Base-by-base conservation (phyloP, 2,888 invertebrate species). In the Drosophila fulvimacula region DNA sequence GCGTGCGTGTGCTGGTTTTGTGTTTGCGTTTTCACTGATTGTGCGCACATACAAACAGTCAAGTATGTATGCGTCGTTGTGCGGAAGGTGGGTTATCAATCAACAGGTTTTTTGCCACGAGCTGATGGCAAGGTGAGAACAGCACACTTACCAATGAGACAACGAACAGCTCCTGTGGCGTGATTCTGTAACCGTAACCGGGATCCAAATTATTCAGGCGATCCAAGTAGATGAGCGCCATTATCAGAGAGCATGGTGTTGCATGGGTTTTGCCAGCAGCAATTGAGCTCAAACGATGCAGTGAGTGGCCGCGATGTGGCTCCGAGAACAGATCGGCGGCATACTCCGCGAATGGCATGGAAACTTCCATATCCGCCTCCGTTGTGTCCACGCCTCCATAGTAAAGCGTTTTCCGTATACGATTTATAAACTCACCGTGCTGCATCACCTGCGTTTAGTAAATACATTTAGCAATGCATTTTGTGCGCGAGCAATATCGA, bases 171-270 rank as follows among this genome's bases (percentile, higher is more conserved):
- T 99, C 98, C 34, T 97, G 96, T 32, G 99, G 98, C 34, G 96
- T 95, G 55, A 97, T 95, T 86, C 94, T 93, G 81, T 95, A 94
- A 71, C 98, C 94, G 93, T 98, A 98, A 79, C 96, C 95, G 0
- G 97, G 96, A 93, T 97, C 96, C 84, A 94, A 94, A 70, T 94
- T 94, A 91, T 96, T 96, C 60, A 99, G 94, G 76, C 98, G 95
- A 93, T 99, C 98, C 84, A 99, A 94, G 93, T 99, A 99, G 48
- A 99, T 94, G 90, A 99, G 94, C 32, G 99, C 98, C 88, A 99
- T 94, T 81, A 99, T 96, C 60, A 99, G 94, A 15, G 98, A 97
- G 91, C 98, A 98, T 0, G 99, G 98, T 4, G 90, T 90, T 7
- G 98, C 96, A 87, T 95, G 95, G 74, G 97, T 94, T 89, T 94